These are phyloP conservation scores for Haliclona indistincta DNA, from an alignment of 37 sponge, comb jelly and placozoan genomes.

Conservation along the genomic window DNA sequence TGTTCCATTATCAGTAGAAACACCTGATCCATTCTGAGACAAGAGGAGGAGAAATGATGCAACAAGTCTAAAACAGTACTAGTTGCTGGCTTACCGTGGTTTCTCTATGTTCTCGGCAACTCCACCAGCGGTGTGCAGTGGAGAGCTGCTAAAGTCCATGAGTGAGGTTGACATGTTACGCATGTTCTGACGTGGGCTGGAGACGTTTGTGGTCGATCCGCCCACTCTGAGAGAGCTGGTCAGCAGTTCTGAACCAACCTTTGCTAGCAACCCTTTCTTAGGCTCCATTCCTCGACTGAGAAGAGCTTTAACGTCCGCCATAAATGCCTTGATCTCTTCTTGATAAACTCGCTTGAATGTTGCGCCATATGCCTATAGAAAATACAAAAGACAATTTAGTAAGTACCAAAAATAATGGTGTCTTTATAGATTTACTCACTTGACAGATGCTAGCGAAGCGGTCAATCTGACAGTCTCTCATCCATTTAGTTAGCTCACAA, in stretches of 20 bases:
- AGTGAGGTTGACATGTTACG: slow-evolving; percentile 11
- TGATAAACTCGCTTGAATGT: slow-evolving; percentile 42
- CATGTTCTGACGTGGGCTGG: no score
- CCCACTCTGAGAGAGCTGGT: not conserved
- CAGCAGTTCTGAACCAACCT: no score
- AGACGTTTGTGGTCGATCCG: not conserved
- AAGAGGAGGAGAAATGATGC: no score
- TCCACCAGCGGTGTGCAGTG: not conserved
- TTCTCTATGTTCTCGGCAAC: not conserved
- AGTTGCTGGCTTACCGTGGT: slow-evolving; percentile 18
- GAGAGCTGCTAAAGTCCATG: slow-evolving; percentile 1
- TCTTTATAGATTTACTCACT: slow-evolving; percentile 16
- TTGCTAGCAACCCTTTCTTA: no score
- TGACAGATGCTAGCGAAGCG: slow-evolving; percentile 43
- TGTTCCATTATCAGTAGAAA: slow-evolving; percentile 63
- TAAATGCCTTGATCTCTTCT: slow-evolving; percentile 26
- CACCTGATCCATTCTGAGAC: slow-evolving; percentile 49
- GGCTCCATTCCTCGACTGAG: slow-evolving; percentile 10
- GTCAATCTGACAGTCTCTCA: slow-evolving; percentile 44
- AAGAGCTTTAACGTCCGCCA: slow-evolving; percentile 15
- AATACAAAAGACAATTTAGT: not conserved
- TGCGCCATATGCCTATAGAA: slow-evolving; percentile 25
- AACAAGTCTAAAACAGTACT: slow-evolving; percentile 1
- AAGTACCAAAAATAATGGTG: not conserved
- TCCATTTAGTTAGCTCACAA: slow-evolving; percentile 56